Conservation (phyloP, 2,888 invertebrate species). For the Nephrotoma guestfalica region DNA sequence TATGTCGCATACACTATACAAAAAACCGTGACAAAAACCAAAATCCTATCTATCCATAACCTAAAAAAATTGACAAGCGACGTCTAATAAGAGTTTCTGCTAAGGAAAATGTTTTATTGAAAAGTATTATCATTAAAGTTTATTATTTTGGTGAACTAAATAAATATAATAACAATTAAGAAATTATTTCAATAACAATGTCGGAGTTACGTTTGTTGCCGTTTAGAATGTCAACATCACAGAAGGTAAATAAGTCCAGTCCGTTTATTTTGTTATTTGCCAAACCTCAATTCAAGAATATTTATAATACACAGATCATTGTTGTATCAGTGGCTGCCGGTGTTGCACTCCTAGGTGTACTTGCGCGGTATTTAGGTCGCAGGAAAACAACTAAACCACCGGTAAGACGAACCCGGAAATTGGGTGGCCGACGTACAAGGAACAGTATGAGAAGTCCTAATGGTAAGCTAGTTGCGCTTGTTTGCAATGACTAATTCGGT, state of each 20-base stretch:
- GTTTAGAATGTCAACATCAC: constrained; percentile 27
- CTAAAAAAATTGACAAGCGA: neutral
- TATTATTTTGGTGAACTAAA: neutral
- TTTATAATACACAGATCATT: constrained; percentile 28
- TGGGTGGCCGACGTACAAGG: constrained; percentile 38
- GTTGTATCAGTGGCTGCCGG: constrained; percentile 39
- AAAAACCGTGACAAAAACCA: neutral
- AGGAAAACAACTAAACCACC: constrained; percentile 48
- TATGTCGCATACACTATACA: neutral
- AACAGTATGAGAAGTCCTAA: constrained; percentile 52
- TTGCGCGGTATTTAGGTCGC: constrained; percentile 66
- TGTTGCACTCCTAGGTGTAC: constrained; percentile 63
- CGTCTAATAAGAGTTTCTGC: neutral
- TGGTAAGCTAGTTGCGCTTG: constrained; percentile 32
- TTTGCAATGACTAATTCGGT: neutral
- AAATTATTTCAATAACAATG: neutral
- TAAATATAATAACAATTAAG: neutral
- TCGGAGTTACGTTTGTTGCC: constrained; percentile 19
- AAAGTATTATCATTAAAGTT: neutral
- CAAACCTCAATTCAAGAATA: neutral
- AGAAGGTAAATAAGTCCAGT: constrained; percentile 21
- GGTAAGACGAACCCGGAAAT: constrained; percentile 38
- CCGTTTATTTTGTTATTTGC: neutral
- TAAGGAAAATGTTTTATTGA: neutral
- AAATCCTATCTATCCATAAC: neutral